These are phyloP conservation scores for Eudasyphora cyanicolor DNA, from an alignment of 2,888 invertebrate genomes.

Conservation along the genomic window DNA sequence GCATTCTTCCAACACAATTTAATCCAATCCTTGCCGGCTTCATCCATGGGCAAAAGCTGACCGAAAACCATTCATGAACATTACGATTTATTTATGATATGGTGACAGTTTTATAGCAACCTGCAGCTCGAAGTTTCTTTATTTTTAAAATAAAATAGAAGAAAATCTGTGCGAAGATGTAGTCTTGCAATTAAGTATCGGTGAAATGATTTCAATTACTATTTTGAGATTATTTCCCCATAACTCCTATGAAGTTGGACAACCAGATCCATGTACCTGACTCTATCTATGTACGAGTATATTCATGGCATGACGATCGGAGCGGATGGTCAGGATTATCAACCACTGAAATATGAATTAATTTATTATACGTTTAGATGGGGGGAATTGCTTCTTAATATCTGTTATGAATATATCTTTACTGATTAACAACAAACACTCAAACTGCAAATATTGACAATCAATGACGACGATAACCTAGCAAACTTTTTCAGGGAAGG, in stretches of 20 bases:
- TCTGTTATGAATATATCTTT: constrained; percentile 30
- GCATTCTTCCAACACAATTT: not conserved
- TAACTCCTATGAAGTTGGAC: constrained; percentile 24
- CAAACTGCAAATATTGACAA: not conserved
- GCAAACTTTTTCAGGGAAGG: not conserved
- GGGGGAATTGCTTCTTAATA: constrained; percentile 33
- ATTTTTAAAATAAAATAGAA: not conserved
- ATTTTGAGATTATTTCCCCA: constrained; percentile 42
- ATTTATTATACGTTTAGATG: constrained; percentile 13
- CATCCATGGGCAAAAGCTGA: not conserved
- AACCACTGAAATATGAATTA: not conserved
- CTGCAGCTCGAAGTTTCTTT: not conserved
- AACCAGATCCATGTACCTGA: not conserved
- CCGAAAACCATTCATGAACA: not conserved
- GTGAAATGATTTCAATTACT: constrained; percentile 22
- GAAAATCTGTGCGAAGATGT: not conserved
- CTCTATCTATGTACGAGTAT: too few relatives aligned
- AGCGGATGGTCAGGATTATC: not conserved
- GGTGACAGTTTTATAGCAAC: constrained; percentile 58
- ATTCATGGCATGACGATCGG: too few relatives aligned
- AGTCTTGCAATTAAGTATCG: constrained; percentile 1
- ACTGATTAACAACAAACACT: constrained; percentile 24
- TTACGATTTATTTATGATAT: constrained; percentile 48
- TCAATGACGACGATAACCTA: not conserved
- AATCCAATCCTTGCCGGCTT: constrained; percentile 7